These are phyloP conservation scores for Drosophila robusta DNA, from an alignment of 2,888 invertebrate species.

Conservation along the genomic window DNA sequence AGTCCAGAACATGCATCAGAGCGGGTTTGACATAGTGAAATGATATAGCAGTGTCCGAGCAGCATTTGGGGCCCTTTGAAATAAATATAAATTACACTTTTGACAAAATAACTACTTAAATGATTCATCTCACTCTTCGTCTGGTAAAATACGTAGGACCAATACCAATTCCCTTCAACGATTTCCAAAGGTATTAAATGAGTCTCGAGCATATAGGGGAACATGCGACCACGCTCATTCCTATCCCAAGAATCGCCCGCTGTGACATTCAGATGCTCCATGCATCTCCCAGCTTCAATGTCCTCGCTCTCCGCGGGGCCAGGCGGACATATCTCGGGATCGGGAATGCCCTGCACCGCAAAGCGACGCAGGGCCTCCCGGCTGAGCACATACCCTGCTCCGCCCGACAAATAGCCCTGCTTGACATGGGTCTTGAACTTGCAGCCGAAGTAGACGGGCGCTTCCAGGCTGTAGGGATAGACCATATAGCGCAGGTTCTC, in stretches of 20 bases:
- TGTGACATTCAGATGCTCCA: slow-evolving; percentile 92
- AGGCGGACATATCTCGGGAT: slow-evolving; percentile 85
- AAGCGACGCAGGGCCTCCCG: slow-evolving; percentile 28
- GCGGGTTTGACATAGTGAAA: slow-evolving; percentile 96
- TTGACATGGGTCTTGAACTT: slow-evolving; percentile 24
- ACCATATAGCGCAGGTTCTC: slow-evolving; percentile 32
- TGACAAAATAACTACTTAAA: too few species aligned
- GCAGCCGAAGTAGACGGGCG: slow-evolving; percentile 23
- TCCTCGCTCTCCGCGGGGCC: slow-evolving; percentile 85
- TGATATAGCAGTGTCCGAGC: slow-evolving; percentile 95
- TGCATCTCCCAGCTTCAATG: slow-evolving; percentile 87
- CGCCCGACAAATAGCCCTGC: slow-evolving; percentile 34
- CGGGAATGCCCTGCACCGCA: slow-evolving; percentile 81
- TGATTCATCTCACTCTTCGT: too few species aligned
- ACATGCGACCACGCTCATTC: slow-evolving; percentile 94
- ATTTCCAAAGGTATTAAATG: slow-evolving; percentile 92
- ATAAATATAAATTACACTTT: too few species aligned
- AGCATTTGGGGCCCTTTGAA: slow-evolving; percentile 86
- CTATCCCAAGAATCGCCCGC: slow-evolving; percentile 96
- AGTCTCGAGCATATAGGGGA: slow-evolving; percentile 96
- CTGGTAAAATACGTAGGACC: slow-evolving; percentile 85
- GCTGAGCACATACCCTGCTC: slow-evolving; percentile 29
- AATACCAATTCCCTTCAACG: slow-evolving; percentile 94
- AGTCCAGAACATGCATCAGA: slow-evolving; percentile 97
- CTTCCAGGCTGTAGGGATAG: slow-evolving; percentile 27